Evolutionary conservation across 2,797 vertebrate genomes (phyloP).

Genomic region (Galagoides demidoff): DNA sequence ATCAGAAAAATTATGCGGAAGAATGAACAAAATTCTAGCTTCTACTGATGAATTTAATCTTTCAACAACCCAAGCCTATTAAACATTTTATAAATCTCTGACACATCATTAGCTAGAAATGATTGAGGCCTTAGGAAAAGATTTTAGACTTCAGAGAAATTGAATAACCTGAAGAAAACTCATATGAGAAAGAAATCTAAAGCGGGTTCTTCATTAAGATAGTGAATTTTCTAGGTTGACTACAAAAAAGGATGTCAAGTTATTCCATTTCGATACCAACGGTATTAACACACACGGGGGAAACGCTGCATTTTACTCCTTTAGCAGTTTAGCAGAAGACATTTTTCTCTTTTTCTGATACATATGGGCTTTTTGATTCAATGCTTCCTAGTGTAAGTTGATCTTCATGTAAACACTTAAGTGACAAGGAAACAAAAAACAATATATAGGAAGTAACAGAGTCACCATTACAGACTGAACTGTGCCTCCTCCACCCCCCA

Average conservation of each 20-base stretch:
- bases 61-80: neutral
- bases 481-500: neutral
- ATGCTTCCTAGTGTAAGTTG: neutral
- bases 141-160: constrained; percentile 36
- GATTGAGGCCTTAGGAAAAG: neutral
- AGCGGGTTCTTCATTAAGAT: neutral
- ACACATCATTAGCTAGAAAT: neutral
- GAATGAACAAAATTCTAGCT: neutral
- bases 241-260: neutral
- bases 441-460: neutral
- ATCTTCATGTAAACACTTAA: neutral
- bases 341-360: neutral
- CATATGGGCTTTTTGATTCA: neutral
- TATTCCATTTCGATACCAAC: neutral
- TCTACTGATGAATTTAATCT: neutral
- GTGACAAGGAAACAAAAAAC: neutral
- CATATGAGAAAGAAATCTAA: neutral
- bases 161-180: neutral
- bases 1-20: neutral
- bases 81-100: neutral
- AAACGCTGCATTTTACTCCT: neutral
- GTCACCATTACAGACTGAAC: neutral
- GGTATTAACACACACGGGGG: neutral
- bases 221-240: neutral
- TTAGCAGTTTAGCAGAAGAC: neutral